These are phyloP conservation scores for Monopterus albus DNA, from an alignment of 2,113 vertebrate genomes.

Conservation along the genomic window DNA sequence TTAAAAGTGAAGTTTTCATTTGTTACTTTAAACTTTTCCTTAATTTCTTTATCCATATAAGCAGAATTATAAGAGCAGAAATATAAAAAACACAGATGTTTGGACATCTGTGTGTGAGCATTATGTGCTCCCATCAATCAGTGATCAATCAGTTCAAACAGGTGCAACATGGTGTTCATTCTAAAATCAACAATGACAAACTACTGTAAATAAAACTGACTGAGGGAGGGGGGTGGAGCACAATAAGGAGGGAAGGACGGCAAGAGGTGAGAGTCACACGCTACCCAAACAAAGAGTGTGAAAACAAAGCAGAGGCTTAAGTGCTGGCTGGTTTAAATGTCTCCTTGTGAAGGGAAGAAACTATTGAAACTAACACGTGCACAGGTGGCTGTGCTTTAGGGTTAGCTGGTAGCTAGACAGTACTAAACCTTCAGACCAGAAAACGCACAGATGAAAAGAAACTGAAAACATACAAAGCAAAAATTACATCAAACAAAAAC, in stretches of 20 bases:
- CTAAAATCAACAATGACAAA: constrained; percentile 53
- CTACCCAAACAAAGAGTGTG: constrained; percentile 17
- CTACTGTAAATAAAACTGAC: too few relatives aligned
- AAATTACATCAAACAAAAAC: background rate
- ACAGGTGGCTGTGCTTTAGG: constrained; percentile 5
- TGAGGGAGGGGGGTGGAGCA: background rate
- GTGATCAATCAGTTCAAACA: too few relatives aligned
- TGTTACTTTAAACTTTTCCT: too few relatives aligned
- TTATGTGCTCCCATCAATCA: too few relatives aligned
- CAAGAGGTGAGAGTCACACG: background rate
- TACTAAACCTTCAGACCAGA: background rate
- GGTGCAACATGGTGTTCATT: constrained; percentile 61
- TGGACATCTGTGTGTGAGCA: too few relatives aligned
- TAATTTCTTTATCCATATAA: too few relatives aligned
- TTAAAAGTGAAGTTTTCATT: too few relatives aligned
- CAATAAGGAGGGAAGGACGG: background rate
- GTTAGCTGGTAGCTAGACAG: constrained; percentile 13
- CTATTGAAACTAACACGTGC: constrained; percentile 3
- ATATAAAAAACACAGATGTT: too few relatives aligned
- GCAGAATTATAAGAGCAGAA: too few relatives aligned
- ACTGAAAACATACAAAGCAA: background rate
- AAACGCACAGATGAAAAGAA: background rate
- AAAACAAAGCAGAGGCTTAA: constrained; percentile 27
- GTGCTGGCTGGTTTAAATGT: constrained; percentile 26
- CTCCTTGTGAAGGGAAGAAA: constrained; percentile 11